Evolutionary conservation across 2,797 vertebrate species (phyloP), one percentile per base, ranked within the genome.

Genomic region (Sebastes hopkinsi): DNA sequence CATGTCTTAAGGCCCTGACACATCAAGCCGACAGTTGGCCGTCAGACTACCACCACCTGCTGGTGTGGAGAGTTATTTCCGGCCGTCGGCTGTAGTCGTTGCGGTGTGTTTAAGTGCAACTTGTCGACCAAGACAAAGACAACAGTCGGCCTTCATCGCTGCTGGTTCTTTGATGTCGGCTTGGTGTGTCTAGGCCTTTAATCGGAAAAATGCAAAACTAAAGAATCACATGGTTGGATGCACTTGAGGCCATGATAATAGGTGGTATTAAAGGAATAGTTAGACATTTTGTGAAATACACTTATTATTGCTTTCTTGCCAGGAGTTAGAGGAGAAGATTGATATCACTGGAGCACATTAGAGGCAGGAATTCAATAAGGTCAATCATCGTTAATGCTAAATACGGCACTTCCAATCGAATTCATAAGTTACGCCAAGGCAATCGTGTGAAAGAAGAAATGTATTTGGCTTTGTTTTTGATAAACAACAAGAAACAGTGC

Each of bases 71-170:
- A 20, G 42, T 50, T 8, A 50, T 50, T 50, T 50, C 42, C 42
- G 42, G 16, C 42, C 1, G 42, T 0, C 6, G 6, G 42, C 18
- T 18, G 2, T 50, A 20, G 42, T 50, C 42, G 0, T 20, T 50
- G 42, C 7, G 16, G 0, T 50, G 42, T 50, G 0, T 50, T 50
- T 8, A 50, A 50, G 18, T 50, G 42, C 42, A 50, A 50, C 42
- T 50, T 50, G 42, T 50, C 0, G 42, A 50, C 42, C 16, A 50
- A 50, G 16, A 50, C 42, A 18, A 50, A 50, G 42, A 46, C 16
- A 46, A 20, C 3, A 46, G 42, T 50, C 18, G 7, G 18, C 42
- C 42, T 50, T 50, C 42, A 50, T 50, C 42, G 3, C 0, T 7
- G 42, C 42, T 50, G 42, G 16, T 50, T 50, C 42, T 20, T 50